Base-by-base conservation (phyloP, 2,113 vertebrate species). In the Casuarius casuarius region DNA sequence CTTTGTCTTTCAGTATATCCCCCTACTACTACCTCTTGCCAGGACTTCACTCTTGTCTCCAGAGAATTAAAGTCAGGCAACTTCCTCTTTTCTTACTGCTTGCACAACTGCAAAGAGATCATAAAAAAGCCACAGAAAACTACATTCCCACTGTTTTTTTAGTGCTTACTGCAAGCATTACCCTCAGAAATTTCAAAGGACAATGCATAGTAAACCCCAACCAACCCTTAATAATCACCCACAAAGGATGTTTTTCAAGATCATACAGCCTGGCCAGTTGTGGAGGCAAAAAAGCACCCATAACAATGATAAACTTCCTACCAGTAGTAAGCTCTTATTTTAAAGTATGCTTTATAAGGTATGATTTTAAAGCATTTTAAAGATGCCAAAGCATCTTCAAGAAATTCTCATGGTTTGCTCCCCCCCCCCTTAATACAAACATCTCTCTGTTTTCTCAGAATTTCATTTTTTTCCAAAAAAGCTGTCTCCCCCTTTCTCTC, bases 211-310 rank as follows among this genome's bases (percentile, higher is more conserved):
- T 62, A 88, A 88, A 40, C 9, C 19, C 31, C 20, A 74, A 84
- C 5, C 17, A 71, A 21, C 15, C 48, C 5, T 28, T 42, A 82
- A 87, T 67, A 59, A 8, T 94, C 58, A 79, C 12, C 5, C 40
- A 48, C 25, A 22, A 86, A 63, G 16, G 67, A 33, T 29, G 23
- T n/a, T 62, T 84, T 89, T 71, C 29, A 85, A n/a, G 13, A 65
- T 9, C 15, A 0, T 21, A 44, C n/a, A 2, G 1, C 26, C 70
- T 71, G 22, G 84, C 4, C 5, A 0, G 12, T 10, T 74, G 3
- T 26, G 26, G 61, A 87, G 87, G 40, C 25, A 75, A 58, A 77
- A 80, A 44, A 52, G 0, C 8, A 61, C 21, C 5, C 7, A 44
- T 79, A 25, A 82, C 17, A 22, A 76, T 19, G 16, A 51, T 65